A percentile compares a stretch with the other conserved stretches of the same genome.
Conservation (phyloP, 2,113 vertebrate genomes). For the Vidua macroura region DNA sequence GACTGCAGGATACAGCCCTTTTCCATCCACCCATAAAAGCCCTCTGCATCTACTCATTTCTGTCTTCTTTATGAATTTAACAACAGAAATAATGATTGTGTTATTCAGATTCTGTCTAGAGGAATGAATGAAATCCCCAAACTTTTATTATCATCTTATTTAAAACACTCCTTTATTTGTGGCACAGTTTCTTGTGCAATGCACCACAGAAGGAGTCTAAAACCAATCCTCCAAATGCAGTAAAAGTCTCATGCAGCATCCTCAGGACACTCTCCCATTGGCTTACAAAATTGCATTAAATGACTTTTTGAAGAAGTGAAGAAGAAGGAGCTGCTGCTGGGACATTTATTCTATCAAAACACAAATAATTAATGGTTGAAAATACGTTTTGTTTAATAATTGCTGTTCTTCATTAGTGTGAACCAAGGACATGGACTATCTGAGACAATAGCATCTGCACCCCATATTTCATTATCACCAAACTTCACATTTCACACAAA, state of each 20-base stretch:
- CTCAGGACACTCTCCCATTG: not conserved
- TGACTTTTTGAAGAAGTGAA: constrained; percentile 55
- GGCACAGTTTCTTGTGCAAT: not conserved
- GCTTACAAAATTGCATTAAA: constrained; percentile 52
- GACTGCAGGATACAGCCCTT: not conserved
- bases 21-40: not conserved
- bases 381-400: constrained; percentile 79
- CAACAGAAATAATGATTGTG: not conserved
- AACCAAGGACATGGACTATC: constrained; percentile 76
- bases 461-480: constrained; percentile 95
- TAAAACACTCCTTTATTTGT: not conserved
- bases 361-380: constrained; percentile 75
- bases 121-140: not conserved
- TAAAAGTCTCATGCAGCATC: constrained; percentile 8
- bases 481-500: constrained; percentile 92
- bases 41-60: not conserved
- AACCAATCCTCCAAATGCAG: constrained; percentile 8
- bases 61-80: not conserved
- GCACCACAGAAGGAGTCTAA: not conserved
- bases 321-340: constrained; percentile 37
- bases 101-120: not conserved
- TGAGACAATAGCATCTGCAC: constrained; percentile 82
- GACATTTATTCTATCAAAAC: constrained; percentile 69
- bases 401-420: constrained; percentile 78
- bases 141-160: not conserved